These are phyloP conservation scores for Schizaphis graminum DNA, from an alignment of 2,888 invertebrate species.

Conservation along the genomic window DNA sequence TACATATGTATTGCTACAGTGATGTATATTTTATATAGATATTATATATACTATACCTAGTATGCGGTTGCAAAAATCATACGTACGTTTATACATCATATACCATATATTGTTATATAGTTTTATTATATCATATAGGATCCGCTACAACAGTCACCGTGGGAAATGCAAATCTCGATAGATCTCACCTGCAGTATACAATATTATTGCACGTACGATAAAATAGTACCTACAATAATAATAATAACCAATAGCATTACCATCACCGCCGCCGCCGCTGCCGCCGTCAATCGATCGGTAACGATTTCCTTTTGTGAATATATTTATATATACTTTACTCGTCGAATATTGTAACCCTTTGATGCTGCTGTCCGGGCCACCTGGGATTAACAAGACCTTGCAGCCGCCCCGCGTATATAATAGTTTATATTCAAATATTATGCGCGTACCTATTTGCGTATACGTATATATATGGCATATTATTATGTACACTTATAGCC, in stretches of 20 bases:
- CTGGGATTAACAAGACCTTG: slow-evolving; percentile 23
- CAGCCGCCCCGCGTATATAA: slow-evolving; percentile 10
- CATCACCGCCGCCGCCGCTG: neutral
- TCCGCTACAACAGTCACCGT: slow-evolving; percentile 27
- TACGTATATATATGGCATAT: neutral
- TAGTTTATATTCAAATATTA: slow-evolving; percentile 24
- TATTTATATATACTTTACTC: slow-evolving; percentile 15
- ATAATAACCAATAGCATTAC: slow-evolving; percentile 31
- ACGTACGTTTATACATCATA: neutral
- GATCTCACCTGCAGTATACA: slow-evolving; percentile 47
- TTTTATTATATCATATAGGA: neutral
- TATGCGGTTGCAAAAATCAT: neutral
- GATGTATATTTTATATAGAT: neutral
- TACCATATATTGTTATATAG: neutral
- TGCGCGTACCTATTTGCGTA: slow-evolving; percentile 4
- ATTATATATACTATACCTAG: neutral
- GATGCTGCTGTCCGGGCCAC: slow-evolving; percentile 43
- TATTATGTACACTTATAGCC: neutral
- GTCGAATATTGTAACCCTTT: slow-evolving; percentile 49
- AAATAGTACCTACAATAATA: neutral
- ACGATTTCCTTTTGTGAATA: slow-evolving; percentile 63
- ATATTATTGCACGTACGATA: neutral
- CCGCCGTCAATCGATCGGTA: slow-evolving; percentile 50
- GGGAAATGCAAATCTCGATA: slow-evolving; percentile 63
- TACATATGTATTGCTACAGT: neutral